phyloP scores from a whole-genome alignment of 2,888 invertebrate genomes.

The Eumacrocentrus americanus region DNA sequence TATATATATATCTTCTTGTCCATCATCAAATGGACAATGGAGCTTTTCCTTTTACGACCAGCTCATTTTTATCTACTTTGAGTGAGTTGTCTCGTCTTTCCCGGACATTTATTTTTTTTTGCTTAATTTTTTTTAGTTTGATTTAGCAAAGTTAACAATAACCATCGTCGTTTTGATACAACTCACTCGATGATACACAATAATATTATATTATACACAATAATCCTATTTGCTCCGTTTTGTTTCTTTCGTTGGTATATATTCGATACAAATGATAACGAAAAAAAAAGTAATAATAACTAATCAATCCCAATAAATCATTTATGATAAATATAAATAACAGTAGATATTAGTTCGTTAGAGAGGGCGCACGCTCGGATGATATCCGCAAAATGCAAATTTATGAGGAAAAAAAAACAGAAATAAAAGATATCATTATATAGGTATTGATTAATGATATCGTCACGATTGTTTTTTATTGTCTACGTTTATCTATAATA shows the following conservation, averaged over 20 bases:
- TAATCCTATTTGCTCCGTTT: conserved; percentile 7
- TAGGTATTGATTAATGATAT: neutral
- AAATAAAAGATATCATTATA: neutral
- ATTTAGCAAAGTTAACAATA: neutral
- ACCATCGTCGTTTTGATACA: neutral
- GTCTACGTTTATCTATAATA: neutral
- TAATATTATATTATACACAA: neutral
- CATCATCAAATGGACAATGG: conserved; percentile 9
- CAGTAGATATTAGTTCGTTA: conserved; percentile 19
- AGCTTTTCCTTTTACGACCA: conserved; percentile 13
- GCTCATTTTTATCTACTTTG: neutral
- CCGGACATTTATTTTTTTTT: neutral
- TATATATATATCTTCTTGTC: conserved; percentile 23
- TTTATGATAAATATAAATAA: conserved; percentile 14
- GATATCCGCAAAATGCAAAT: conserved; percentile 18
- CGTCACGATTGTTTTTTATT: too few relatives aligned
- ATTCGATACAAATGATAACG: conserved; percentile 5
- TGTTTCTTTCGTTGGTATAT: conserved; percentile 3
- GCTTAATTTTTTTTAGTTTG: neutral
- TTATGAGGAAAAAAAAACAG: neutral
- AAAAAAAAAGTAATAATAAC: conserved; percentile 15
- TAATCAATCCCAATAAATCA: conserved; percentile 12
- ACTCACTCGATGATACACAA: conserved; percentile 2
- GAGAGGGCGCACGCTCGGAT: conserved; percentile 25
- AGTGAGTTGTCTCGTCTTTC: conserved; percentile 4